Conservation (phyloP, 2,888 invertebrate species). For the Lasioglossum oenotherae region DNA sequence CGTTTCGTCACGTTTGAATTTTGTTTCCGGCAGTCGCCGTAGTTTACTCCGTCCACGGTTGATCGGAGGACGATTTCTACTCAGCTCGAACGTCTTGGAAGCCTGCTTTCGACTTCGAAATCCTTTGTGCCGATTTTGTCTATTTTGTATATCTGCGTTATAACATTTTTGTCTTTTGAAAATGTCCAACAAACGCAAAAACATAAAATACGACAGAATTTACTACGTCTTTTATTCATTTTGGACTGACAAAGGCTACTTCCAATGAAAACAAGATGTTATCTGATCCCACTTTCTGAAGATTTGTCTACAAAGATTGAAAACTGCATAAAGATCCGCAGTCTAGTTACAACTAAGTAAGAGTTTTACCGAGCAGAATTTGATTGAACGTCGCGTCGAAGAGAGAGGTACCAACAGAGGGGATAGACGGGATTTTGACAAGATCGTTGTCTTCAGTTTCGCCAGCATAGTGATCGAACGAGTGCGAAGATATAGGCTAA, state of each 20-base stretch:
- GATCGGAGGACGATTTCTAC: neutral
- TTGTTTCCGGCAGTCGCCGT: constrained; percentile 2
- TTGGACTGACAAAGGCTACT: too few relatives aligned
- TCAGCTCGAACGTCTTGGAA: neutral
- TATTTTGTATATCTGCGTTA: too few relatives aligned
- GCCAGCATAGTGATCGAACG: constrained; percentile 67
- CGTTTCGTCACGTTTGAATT: constrained; percentile 23
- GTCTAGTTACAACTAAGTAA: too few relatives aligned
- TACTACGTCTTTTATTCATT: too few relatives aligned
- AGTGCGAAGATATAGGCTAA: constrained; percentile 69
- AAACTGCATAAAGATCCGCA: too few relatives aligned
- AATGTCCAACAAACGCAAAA: too few relatives aligned
- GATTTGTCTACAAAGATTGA: too few relatives aligned
- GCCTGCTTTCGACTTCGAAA: neutral
- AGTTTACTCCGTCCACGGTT: constrained; percentile 18
- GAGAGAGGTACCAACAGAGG: neutral
- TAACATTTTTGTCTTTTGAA: too few relatives aligned
- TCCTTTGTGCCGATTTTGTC: neutral
- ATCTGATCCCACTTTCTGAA: too few relatives aligned
- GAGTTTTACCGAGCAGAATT: too few relatives aligned
- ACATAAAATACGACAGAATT: too few relatives aligned
- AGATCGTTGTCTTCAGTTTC: constrained; percentile 66
- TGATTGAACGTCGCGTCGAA: neutral
- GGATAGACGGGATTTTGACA: neutral
- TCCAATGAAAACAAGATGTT: too few relatives aligned